These are phyloP conservation scores for Criorhina ranunculi DNA, from an alignment of 2,888 invertebrate genomes.

Conservation along the genomic window DNA sequence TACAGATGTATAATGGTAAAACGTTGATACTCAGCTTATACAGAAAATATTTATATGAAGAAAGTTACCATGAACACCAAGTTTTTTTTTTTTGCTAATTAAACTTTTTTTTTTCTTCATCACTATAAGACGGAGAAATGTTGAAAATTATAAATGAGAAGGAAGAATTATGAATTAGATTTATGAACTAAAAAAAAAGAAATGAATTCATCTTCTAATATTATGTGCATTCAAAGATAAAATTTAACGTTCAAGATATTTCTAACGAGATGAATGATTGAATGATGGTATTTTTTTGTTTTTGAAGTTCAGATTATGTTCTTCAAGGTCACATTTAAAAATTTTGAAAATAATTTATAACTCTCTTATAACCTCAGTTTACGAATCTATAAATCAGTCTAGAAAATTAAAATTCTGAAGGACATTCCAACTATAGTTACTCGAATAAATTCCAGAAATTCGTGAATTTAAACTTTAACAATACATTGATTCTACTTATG, in stretches of 20 bases:
- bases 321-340: too few relatives aligned
- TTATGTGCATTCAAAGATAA: neutral
- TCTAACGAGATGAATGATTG: neutral
- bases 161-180: neutral
- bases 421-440: too few relatives aligned
- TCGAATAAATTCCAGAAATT: too few relatives aligned
- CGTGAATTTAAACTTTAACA: too few relatives aligned
- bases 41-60: slow-evolving; percentile 9
- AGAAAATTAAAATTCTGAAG: too few relatives aligned
- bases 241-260: neutral
- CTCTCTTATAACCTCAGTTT: too few relatives aligned
- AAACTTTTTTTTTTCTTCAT: slow-evolving; percentile 38
- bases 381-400: too few relatives aligned
- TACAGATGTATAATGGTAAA: neutral
- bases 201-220: neutral
- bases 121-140: neutral
- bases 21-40: neutral
- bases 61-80: slow-evolving; percentile 34
- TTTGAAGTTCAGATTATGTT: too few relatives aligned
- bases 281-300: too few relatives aligned
- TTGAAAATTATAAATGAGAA: neutral
- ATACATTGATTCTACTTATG: too few relatives aligned
- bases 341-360: too few relatives aligned
- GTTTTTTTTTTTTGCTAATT: slow-evolving; percentile 39
- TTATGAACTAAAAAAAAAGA: too few relatives aligned